These are phyloP conservation scores for Drosophila biarmipes DNA, from an alignment of 1,140 invertebrate genomes.

Conservation along the genomic window DNA sequence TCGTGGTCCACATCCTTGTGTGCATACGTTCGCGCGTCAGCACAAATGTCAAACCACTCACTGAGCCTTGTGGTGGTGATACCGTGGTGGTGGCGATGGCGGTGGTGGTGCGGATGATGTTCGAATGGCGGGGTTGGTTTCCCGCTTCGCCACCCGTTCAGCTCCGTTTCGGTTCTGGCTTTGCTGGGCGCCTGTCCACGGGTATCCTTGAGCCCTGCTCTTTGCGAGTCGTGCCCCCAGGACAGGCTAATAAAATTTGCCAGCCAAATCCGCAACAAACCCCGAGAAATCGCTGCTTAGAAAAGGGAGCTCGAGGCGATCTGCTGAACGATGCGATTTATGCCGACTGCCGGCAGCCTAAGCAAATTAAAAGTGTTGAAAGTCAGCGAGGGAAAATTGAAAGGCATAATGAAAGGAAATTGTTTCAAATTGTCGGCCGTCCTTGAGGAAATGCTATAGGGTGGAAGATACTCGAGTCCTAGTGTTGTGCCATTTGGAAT, in stretches of 20 bases:
- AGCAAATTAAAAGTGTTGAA: slow-evolving; percentile 75
- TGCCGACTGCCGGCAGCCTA: slow-evolving; percentile 37
- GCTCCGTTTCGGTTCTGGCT: slow-evolving; percentile 25
- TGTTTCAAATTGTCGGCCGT: slow-evolving; percentile 46
- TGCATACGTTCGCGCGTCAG: slow-evolving; percentile 82
- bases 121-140: slow-evolving; percentile 36
- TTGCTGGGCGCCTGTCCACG: slow-evolving; percentile 70
- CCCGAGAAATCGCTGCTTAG: slow-evolving; percentile 46
- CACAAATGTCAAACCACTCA: slow-evolving; percentile 83
- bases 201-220: slow-evolving; percentile 63
- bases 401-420: slow-evolving; percentile 50
- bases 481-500: slow-evolving; percentile 25
- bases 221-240: slow-evolving; percentile 48
- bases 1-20: slow-evolving; percentile 53
- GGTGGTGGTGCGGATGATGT: slow-evolving; percentile 11
- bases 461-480: slow-evolving; percentile 24
- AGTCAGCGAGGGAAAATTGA: slow-evolving; percentile 54
- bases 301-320: slow-evolving; percentile 40
- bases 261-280: slow-evolving; percentile 62
- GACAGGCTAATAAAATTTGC: slow-evolving; percentile 81
- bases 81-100: background rate
- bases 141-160: slow-evolving; percentile 30
- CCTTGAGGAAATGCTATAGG: slow-evolving; percentile 40
- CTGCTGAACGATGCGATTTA: slow-evolving; percentile 58
- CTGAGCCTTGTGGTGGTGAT: slow-evolving; percentile 52